Base-by-base conservation (phyloP, 2,888 invertebrate genomes). In the Hyppa rectilinea region DNA sequence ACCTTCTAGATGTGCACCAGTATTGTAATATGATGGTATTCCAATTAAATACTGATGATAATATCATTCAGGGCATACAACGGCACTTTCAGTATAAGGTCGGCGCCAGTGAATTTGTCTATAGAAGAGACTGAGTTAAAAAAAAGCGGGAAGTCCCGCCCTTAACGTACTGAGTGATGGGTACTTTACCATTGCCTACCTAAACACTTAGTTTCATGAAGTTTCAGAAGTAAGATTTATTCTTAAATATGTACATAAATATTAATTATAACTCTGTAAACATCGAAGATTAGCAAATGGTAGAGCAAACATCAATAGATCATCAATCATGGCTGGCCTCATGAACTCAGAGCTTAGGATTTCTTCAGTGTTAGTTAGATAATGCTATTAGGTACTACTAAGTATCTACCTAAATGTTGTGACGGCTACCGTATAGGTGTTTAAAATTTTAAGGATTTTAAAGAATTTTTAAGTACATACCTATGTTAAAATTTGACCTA, bases 261-360 rank as follows among this genome's bases (percentile, higher is more conserved):
- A n/a, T n/a, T n/a, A n/a, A n/a, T n/a, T n/a, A n/a, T n/a, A n/a
- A n/a, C n/a, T n/a, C n/a, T n/a, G n/a, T 20, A 29, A 52, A 52
- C 20, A 9, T 47, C 26, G 47, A 40, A 31, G 31, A 65, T 31
- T 40, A 65, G 20, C 23, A 20, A 38, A 34, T 64, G n/a, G 20
- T n/a, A 63, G 43, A 26, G 26, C 36, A 36, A 17, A 31, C 20
- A 17, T 36, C 36, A 29, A 47, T 56, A 26, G 43, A 5, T 49
- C 29, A 26, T 38, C 12, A 38, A 49, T 26, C 3, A 10, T 26
- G 5, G 43, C 26, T n/a, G 73, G 14, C 60, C 60, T n/a, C n/a
- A 20, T 70, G 73, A 50, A 60, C 49, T 50, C 60, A 29, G 50
- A 23, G 50, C 7, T 36, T 23, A 23, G 2, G 36, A 45, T 59